These are phyloP conservation scores for Argynnis bischoffii DNA, from an alignment of 2,888 invertebrate species.

Conservation along the genomic window DNA sequence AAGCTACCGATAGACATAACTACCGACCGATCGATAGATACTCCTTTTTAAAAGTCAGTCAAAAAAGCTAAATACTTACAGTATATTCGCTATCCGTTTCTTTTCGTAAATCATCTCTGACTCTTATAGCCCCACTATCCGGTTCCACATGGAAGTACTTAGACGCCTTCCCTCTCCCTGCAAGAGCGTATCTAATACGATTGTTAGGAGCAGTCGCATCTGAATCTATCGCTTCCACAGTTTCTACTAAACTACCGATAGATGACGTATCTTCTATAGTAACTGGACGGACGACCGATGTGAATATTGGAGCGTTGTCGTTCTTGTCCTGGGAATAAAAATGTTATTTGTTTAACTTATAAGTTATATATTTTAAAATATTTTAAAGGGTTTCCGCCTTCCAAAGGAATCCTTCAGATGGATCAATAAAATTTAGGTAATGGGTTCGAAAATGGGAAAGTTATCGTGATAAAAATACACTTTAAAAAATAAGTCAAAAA, in stretches of 20 bases:
- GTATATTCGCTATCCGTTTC: constrained; percentile 94
- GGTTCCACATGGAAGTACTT: constrained; percentile 95
- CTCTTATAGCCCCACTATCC: constrained; percentile 89
- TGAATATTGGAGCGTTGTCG: constrained; percentile 94
- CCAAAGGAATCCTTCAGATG: no score
- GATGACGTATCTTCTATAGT: constrained; percentile 92
- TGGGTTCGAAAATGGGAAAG: no score
- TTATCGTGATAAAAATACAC: no score
- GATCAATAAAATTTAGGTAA: no score
- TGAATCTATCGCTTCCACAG: constrained; percentile 89
- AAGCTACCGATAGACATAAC: not conserved
- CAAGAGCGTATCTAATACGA: constrained; percentile 89
- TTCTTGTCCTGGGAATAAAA: constrained; percentile 86
- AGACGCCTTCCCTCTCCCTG: constrained; percentile 90
- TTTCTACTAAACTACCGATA: constrained; percentile 90
- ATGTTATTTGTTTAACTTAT: not conserved
- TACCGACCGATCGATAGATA: not conserved
- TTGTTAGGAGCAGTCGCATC: constrained; percentile 94
- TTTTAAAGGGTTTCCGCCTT: no score
- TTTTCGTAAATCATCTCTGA: constrained; percentile 92
- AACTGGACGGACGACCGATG: constrained; percentile 90
- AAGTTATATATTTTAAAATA: no score
- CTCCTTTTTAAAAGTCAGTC: no score
- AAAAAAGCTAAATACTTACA: constrained; percentile 67
- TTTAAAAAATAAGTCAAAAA: not conserved